Evolutionary conservation across 2,797 vertebrate species (phyloP).

Genomic region (Platyrinchus mystaceus): DNA sequence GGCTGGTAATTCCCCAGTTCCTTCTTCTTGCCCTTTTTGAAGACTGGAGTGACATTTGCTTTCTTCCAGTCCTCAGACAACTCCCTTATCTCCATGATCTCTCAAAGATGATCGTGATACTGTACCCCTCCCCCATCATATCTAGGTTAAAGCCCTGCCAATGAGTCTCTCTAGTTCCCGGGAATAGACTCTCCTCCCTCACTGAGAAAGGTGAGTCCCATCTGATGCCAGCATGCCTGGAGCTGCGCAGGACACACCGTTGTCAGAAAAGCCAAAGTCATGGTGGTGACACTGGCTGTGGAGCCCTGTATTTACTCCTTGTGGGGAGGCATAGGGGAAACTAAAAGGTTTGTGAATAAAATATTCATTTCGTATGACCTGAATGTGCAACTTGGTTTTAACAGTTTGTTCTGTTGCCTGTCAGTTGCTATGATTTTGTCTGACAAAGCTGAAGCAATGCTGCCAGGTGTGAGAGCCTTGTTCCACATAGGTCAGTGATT

Average conservation of each 20-base stretch:
- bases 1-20: neutral
- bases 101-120: neutral
- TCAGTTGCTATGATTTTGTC: neutral
- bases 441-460: neutral
- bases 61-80: neutral
- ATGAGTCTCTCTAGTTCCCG: neutral
- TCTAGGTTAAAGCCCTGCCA: neutral
- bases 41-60: neutral
- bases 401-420: neutral
- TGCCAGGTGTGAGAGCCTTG: neutral
- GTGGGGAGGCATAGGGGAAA: neutral
- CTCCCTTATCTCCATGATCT: neutral
- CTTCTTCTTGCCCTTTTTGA: neutral
- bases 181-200: neutral
- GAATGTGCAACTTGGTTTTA: neutral
- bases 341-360: neutral
- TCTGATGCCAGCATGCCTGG: neutral
- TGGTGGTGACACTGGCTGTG: neutral
- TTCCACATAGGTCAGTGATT: neutral
- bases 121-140: neutral
- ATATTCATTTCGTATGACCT: neutral
- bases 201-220: neutral
- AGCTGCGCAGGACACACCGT: accelerated
- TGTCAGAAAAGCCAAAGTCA: neutral
- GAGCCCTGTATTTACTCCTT: neutral